Percentiles rank a stretch among this genome's conserved stretches.
Conservation (phyloP, 1,140 invertebrate genomes). For the Hormaphis cornu region DNA sequence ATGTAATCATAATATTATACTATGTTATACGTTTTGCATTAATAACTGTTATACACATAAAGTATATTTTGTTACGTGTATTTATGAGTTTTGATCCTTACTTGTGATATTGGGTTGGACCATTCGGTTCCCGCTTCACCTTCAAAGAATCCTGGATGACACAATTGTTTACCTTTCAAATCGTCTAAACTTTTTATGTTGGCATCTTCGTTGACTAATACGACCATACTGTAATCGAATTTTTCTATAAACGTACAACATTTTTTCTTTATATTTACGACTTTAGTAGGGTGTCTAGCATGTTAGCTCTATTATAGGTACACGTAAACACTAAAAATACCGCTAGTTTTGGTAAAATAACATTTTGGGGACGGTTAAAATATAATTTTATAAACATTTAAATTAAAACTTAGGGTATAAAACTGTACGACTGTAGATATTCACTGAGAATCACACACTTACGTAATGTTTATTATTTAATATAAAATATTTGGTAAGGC, state of each 20-base stretch:
- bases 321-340: background rate
- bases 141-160: constrained; percentile 57
- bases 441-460: no score
- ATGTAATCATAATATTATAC: background rate
- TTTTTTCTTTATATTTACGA: background rate
- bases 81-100: constrained; percentile 39
- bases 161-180: constrained; percentile 56
- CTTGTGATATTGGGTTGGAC: constrained; percentile 56
- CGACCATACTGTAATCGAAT: constrained; percentile 58
- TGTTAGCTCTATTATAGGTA: background rate
- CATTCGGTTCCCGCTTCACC: constrained; percentile 46
- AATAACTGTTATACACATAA: no score
- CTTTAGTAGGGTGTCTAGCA: background rate
- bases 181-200: constrained; percentile 50
- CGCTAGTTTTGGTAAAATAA: no score
- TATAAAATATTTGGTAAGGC: no score
- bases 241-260: constrained; percentile 22
- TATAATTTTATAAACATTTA: no score
- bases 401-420: no score
- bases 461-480: no score
- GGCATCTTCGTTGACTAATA: constrained; percentile 53
- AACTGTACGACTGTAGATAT: no score
- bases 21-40: no score
- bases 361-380: no score
- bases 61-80: no score